Evolutionary conservation across 2,113 vertebrate genomes (phyloP).

Genomic region (Poeciliopsis turrubarensis): DNA sequence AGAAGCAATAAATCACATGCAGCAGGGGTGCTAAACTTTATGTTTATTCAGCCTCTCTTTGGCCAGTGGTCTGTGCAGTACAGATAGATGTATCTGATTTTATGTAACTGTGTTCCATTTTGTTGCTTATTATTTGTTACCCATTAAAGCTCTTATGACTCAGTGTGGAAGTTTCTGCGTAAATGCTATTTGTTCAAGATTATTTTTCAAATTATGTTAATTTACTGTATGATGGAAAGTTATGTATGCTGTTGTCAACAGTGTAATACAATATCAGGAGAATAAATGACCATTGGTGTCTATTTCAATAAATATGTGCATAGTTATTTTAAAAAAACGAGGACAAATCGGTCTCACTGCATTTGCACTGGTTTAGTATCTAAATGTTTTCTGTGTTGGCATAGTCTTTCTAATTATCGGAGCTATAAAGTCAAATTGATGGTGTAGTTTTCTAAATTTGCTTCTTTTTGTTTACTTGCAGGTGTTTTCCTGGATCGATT

Average conservation of each 20-base stretch:
- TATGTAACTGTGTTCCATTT: neutral
- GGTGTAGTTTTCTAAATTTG: conserved; percentile 8
- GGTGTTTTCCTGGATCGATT: neutral
- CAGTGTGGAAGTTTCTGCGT: neutral
- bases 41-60: neutral
- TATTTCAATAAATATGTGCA: too few species aligned
- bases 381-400: neutral
- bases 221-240: neutral
- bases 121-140: neutral
- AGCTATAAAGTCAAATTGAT: neutral
- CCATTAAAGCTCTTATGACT: conserved; percentile 12
- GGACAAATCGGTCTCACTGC: too few species aligned
- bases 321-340: too few species aligned
- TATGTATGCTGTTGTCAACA: neutral
- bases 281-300: neutral
- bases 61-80: too few species aligned
- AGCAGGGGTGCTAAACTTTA: neutral
- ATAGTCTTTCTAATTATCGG: neutral
- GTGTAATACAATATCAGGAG: neutral
- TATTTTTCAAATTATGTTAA: neutral
- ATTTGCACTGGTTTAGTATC: neutral
- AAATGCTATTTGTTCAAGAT: too few species aligned
- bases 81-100: neutral
- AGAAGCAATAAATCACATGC: neutral
- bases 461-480: neutral